A percentile compares a stretch with the other conserved stretches of the same genome.
Evolutionary conservation across 2,113 vertebrate species (phyloP).

Genomic region (Vireo altiloquus): DNA sequence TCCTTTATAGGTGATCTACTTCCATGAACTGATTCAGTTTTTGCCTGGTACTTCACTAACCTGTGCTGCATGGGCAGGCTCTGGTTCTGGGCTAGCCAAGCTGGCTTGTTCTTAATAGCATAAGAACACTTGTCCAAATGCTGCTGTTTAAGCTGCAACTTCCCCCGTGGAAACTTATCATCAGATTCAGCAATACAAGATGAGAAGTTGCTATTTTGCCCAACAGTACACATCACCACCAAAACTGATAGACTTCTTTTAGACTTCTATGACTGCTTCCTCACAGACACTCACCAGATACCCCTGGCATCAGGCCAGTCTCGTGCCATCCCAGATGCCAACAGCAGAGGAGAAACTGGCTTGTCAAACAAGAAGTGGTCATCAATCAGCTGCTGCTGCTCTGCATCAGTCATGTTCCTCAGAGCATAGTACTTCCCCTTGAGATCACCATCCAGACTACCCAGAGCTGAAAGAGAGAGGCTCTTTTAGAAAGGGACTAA

Average conservation of each 20-base stretch:
- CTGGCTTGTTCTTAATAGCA: background rate
- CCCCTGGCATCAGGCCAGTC: conserved; percentile 96
- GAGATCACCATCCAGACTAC: conserved; percentile 88
- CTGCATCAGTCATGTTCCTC: conserved; percentile 91
- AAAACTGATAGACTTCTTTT: background rate
- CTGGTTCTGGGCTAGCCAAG: background rate
- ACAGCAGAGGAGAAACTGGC: conserved; percentile 91
- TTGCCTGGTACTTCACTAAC: background rate
- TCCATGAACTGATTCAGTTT: background rate
- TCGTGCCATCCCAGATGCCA: conserved; percentile 93
- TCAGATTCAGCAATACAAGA: background rate
- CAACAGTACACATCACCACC: background rate
- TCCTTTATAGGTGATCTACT: background rate
- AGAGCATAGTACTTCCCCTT: conserved; percentile 92
- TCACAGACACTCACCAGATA: conserved; percentile 83
- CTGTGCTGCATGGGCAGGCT: background rate
- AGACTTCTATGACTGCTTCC: background rate
- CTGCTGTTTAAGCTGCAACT: background rate
- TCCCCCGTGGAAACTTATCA: background rate
- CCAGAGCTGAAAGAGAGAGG: conserved; percentile 59
- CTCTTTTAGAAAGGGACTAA: background rate
- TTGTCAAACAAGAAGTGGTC: conserved; percentile 99
- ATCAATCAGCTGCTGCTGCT: conserved; percentile 96
- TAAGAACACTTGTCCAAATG: background rate
- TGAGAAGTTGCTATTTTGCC: background rate